Conservation (phyloP, 2,113 vertebrate species). For the Psilopogon haemacephalus region DNA sequence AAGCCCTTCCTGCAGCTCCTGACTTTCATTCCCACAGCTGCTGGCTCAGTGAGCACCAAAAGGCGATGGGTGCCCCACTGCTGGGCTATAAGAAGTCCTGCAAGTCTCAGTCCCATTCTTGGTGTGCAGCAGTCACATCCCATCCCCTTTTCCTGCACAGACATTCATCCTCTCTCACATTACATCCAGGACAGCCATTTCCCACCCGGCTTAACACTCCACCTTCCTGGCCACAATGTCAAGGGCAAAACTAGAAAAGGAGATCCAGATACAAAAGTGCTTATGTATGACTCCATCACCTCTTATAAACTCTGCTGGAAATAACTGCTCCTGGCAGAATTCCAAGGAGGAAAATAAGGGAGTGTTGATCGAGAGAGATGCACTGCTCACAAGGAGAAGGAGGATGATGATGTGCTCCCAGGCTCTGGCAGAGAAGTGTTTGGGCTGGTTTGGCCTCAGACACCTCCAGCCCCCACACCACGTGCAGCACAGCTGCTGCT, state of each 20-base stretch:
- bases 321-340: not conserved
- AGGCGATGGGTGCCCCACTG: not conserved
- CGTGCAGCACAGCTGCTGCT: not conserved
- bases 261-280: not conserved
- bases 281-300: accelerated
- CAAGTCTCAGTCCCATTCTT: not conserved
- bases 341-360: not conserved
- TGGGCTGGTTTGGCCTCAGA: not conserved
- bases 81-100: not conserved
- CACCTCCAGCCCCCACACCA: not conserved
- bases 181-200: not conserved
- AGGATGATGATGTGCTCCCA: not conserved
- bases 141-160: not conserved
- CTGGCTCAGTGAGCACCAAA: not conserved
- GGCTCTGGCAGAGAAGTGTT: not conserved
- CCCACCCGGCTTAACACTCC: conserved; percentile 3
- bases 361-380: not conserved
- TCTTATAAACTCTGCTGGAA: not conserved
- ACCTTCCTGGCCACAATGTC: accelerated
- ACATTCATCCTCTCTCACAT: not conserved
- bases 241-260: not conserved
- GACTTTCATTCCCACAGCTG: not conserved
- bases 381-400: not conserved
- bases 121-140: not conserved
- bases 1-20: not conserved